Conservation (phyloP, 2,888 invertebrate genomes). For the Ellobium chinense region DNA sequence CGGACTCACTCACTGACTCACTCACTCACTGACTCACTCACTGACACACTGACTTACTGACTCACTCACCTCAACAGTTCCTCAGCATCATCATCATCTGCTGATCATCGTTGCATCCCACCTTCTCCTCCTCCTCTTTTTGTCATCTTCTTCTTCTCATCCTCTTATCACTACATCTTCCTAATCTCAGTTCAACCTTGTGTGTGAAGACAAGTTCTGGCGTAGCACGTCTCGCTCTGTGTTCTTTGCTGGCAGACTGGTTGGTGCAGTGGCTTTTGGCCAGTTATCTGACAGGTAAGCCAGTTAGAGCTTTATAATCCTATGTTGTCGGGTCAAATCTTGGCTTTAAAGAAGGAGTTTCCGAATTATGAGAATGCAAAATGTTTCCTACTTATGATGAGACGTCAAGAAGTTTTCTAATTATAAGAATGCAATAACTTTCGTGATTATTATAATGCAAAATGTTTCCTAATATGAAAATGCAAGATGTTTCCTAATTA, state of each 20-base stretch:
- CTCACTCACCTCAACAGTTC: not conserved
- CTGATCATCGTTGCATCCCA: not conserved
- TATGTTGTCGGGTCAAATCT: not conserved
- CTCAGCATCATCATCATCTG: not conserved
- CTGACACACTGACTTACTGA: no score
- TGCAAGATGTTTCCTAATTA: no score
- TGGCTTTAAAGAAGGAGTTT: not conserved
- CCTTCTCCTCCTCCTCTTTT: not conserved
- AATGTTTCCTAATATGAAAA: no score
- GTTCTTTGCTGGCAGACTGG: conserved; percentile 65
- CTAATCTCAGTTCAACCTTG: conserved; percentile 62
- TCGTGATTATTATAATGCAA: no score
- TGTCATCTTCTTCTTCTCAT: not conserved
- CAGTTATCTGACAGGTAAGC: conserved; percentile 63
- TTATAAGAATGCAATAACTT: no score
- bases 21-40: no score
- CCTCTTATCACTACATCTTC: no score
- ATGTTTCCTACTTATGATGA: no score
- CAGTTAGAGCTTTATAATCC: not conserved
- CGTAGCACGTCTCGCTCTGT: conserved; percentile 60
- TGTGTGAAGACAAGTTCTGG: conserved; percentile 59
- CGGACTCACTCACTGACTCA: no score
- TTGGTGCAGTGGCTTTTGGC: conserved; percentile 66
- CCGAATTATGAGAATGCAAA: not conserved
- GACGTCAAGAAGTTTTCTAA: no score